phyloP scores from a whole-genome alignment of 2,888 invertebrate genomes.

The Diogma glabrata region DNA sequence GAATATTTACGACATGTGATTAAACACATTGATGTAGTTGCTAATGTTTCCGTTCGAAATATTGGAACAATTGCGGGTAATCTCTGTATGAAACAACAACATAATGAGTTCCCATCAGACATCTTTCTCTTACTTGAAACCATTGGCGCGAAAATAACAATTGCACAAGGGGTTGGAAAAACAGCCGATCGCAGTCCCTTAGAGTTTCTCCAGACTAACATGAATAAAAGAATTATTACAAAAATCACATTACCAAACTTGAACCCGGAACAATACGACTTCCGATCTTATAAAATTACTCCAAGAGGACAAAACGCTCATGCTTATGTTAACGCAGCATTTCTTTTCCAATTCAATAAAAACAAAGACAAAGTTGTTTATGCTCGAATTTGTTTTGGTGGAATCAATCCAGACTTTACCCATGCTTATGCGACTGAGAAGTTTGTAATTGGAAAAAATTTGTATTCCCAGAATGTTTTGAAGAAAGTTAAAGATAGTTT shows the following conservation, averaged over 20 bases:
- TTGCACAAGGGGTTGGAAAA: constrained; percentile 17
- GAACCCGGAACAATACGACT: constrained; percentile 32
- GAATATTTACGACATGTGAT: constrained; percentile 41
- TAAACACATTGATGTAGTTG: constrained; percentile 50
- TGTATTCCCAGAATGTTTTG: constrained; percentile 36
- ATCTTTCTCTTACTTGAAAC: constrained; percentile 37
- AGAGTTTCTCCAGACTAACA: constrained; percentile 24
- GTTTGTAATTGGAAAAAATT: constrained; percentile 36
- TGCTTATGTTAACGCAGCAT: constrained; percentile 64
- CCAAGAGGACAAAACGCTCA: constrained; percentile 60
- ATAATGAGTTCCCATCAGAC: constrained; percentile 45
- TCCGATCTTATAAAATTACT: constrained; percentile 52
- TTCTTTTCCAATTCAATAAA: constrained; percentile 44
- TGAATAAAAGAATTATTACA: constrained; percentile 27
- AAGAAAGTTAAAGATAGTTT: constrained; percentile 22
- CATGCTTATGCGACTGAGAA: constrained; percentile 45
- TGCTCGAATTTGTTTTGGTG: constrained; percentile 47
- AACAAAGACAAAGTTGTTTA: constrained; percentile 33
- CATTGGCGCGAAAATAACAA: constrained; percentile 33
- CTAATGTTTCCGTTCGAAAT: constrained; percentile 42
- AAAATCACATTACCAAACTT: constrained; percentile 23
- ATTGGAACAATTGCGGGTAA: constrained; percentile 47
- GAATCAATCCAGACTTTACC: constrained; percentile 38
- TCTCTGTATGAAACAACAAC: constrained; percentile 40
- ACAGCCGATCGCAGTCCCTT: constrained; percentile 25